Evolutionary conservation across 2,797 vertebrate species (phyloP).

Genomic region (Pantherophis alleghaniensis): DNA sequence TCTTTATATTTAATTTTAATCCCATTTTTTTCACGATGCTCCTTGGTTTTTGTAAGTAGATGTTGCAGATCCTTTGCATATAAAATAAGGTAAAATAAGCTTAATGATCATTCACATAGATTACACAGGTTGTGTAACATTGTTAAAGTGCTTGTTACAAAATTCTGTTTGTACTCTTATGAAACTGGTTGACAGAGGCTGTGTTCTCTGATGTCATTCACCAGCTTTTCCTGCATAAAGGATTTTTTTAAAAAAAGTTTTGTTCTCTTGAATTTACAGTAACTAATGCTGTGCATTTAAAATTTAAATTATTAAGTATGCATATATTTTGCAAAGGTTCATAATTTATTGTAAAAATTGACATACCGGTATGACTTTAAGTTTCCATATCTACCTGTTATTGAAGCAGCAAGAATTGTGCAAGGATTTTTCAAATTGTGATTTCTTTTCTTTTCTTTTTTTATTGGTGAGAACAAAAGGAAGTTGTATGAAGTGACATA

Average conservation of each 20-base stretch:
- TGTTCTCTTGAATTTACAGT: not conserved
- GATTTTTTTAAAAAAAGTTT: too few species aligned
- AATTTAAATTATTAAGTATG: not conserved
- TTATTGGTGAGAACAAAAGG: not conserved
- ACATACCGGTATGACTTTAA: not conserved
- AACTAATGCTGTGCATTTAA: not conserved
- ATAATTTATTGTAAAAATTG: not conserved
- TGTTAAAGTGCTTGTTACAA: not conserved
- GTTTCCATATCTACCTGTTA: not conserved
- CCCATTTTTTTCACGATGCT: not conserved
- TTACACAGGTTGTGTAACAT: not conserved
- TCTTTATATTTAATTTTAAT: not conserved
- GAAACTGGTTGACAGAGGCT: constrained; percentile 1
- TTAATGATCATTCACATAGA: not conserved
- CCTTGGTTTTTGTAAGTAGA: not conserved
- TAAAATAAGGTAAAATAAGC: not conserved
- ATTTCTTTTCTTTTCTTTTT: not conserved
- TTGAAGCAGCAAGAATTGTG: not conserved
- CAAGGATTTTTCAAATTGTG: not conserved
- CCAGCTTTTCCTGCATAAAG: not conserved
- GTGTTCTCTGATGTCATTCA: not conserved
- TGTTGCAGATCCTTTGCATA: not conserved
- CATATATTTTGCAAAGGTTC: not conserved
- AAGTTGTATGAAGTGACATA: not conserved
- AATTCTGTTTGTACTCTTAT: constrained; percentile 26